Evolutionary conservation across 2,888 invertebrate species (phyloP), one percentile per base, ranked within the genome.

Genomic region (Sinopyrophorus schimmeli): DNA sequence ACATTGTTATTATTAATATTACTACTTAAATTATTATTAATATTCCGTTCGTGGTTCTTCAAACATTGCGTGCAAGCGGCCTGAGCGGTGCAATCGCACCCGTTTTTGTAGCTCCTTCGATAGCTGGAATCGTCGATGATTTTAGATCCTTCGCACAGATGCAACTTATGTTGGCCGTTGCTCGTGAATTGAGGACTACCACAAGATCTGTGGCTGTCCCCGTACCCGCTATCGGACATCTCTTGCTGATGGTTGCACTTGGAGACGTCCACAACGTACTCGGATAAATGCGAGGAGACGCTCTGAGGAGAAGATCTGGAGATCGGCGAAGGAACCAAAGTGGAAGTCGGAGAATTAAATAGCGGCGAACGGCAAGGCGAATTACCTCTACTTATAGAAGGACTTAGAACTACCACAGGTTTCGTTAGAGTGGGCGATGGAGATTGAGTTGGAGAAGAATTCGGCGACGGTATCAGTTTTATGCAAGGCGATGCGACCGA

Each of bases 91-190:
- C 53, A 47, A 21, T 48, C 48, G 16, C 53, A 44, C 26, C 46
- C 31, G 38, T 50, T 47, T 50, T 57, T 61, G 56, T 62, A 61
- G 32, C 41, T 53, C 58, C 58, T 63, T 51, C 64, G 62, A 61
- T 75, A 76, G 74, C 76, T 76, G 73, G 76, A 71, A 58, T 66
- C 49, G 27, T 60, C 58, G 37, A 47, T 34, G 24, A 27, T 37
- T n/a, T 16, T 49, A 32, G 28, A 12, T 12, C 38, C 43, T 12
- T 47, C 53, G 14, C 40, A 40, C 11, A 31, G 16, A 7, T 43
- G 49, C 10, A 40, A 16, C 15, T 44, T 40, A 16, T 47, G 42
- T 9, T 44, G 48, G 18, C 30, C 18, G 11, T 44, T 23, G 6
- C 18, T 40, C 11, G 11, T 28, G 24, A 18, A 18, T 3, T 18